phyloP scores from a whole-genome alignment of 1,140 invertebrate species.

The Diuraphis noxia region DNA sequence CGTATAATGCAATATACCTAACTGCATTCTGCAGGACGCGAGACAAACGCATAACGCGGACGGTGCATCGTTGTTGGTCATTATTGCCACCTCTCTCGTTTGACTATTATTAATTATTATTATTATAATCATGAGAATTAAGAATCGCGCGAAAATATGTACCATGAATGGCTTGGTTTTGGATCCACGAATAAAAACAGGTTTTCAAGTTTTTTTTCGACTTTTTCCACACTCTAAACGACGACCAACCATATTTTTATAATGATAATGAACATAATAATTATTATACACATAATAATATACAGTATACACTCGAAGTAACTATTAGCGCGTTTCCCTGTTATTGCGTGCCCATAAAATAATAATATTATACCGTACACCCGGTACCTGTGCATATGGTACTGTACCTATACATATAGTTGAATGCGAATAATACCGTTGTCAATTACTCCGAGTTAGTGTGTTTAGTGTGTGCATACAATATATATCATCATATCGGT shows the following conservation, averaged over 20 bases:
- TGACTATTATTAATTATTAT: too few species aligned
- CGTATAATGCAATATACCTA: background rate
- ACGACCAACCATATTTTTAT: background rate
- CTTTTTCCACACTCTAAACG: background rate
- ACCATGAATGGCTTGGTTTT: background rate
- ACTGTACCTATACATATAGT: background rate
- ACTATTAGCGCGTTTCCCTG: too few species aligned
- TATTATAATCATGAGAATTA: background rate
- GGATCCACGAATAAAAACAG: background rate
- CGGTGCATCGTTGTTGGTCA: background rate
- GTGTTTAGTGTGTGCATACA: too few species aligned
- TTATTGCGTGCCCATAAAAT: background rate
- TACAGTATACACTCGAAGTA: background rate
- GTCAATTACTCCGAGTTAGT: background rate
- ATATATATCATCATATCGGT: too few species aligned
- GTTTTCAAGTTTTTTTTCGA: background rate
- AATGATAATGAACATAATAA: background rate
- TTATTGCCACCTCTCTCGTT: too few species aligned
- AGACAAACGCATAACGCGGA: background rate
- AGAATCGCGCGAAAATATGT: background rate
- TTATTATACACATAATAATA: too few species aligned
- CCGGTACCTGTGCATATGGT: background rate
- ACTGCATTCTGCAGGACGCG: background rate
- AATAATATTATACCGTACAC: background rate
- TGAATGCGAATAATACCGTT: background rate